Evolutionary conservation across 2,888 invertebrate species (phyloP), one percentile per base, ranked within the genome.

Genomic region (Bhutanitis thaidina): DNA sequence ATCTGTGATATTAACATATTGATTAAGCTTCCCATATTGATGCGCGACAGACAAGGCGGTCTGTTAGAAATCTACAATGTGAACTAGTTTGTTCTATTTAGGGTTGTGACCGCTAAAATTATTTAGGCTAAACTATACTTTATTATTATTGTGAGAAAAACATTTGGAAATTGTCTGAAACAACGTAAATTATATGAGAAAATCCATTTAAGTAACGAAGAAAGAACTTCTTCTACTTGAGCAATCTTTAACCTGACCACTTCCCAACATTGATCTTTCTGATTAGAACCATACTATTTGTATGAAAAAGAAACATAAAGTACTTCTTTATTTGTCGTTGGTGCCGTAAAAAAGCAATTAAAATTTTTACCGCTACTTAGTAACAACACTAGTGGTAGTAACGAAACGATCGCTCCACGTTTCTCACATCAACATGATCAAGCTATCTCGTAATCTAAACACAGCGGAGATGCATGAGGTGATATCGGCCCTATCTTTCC

Each of bases 1-100:
- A 86, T 87, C 85, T 82, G 53, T 71, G 79, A 83, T 82, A 85
- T 86, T 84, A 84, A 81, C 82, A 86, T 85, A 86, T 85, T 82
- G 84, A 85, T 87, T 85, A 75, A 77, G 77, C 77, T 79, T 75
- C 73, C 71, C 72, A 70, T 80, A 81, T 82, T 81, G 81, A 80
- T 81, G 76, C 74, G 78, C 72, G 77, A 79, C 74, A 77, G 75
- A 74, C 75, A 65, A 67, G 64, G 55, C 61, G 43, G 49, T 43
- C 46, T 53, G 52, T 45, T 47, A 48, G 12, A 47, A 43, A 34
- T 5, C 30, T n/a, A 10, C 30, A 5, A 30, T 12, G 43, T 51
- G 51, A 32, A 38, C 35, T 52, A 32, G 57, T 57, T 56, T 56
- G 64, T 63, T 61, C 62, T 57, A 55, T 54, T 47, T 15, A 34